phyloP scores from a whole-genome alignment of 2,888 invertebrate species.

The Dusona sp. region DNA sequence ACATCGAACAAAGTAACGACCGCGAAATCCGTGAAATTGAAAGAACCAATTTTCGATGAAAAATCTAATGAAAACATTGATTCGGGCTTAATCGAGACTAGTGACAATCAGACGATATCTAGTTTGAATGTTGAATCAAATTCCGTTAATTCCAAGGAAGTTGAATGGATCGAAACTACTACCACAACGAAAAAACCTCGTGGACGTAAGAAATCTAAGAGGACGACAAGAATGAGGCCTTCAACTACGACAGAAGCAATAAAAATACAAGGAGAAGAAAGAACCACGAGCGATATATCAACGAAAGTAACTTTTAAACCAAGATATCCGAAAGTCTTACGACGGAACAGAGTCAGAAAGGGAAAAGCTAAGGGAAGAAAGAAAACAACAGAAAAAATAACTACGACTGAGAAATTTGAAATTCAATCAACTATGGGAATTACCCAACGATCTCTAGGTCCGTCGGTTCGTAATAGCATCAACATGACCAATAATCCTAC shows the following conservation, averaged over 20 bases:
- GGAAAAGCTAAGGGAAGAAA: constrained; percentile 45
- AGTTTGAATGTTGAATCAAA: constrained; percentile 9
- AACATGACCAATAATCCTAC: neutral
- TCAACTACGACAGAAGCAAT: constrained; percentile 16
- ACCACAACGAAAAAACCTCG: constrained; percentile 29
- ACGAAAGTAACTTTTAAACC: neutral
- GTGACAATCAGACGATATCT: constrained; percentile 33
- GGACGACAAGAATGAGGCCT: neutral
- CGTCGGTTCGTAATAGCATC: neutral
- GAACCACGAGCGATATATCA: neutral
- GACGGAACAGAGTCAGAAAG: constrained; percentile 37
- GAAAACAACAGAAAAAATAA: constrained; percentile 41
- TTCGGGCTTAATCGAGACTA: constrained; percentile 69
- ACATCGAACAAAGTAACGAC: constrained; percentile 47
- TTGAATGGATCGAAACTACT: constrained; percentile 29
- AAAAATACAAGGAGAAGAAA: constrained; percentile 6
- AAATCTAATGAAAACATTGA: constrained; percentile 64
- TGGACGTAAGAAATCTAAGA: constrained; percentile 9
- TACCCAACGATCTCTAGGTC: constrained; percentile 1
- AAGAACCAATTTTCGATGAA: neutral
- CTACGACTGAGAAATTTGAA: neutral
- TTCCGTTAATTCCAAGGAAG: constrained; percentile 24
- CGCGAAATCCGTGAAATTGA: constrained; percentile 8
- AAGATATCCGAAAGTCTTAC: constrained; percentile 22
- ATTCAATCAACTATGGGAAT: neutral